phyloP scores from a whole-genome alignment of 2,888 invertebrate species.

The Acanthoscelides obtectus region DNA sequence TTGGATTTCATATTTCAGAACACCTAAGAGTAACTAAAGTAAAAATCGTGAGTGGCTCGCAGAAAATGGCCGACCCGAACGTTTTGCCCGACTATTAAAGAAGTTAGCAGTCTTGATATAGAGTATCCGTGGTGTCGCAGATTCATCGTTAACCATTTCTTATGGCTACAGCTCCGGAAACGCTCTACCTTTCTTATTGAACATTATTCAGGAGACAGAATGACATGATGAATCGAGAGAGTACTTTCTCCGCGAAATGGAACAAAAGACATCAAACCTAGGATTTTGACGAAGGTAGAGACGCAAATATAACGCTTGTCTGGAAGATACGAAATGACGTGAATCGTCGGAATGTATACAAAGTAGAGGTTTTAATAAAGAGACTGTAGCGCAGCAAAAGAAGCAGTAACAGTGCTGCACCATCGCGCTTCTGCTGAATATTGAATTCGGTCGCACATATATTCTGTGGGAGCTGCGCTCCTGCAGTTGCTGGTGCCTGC shows the following conservation, averaged over 20 bases:
- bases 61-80: too few relatives aligned
- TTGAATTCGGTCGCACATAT: neutral
- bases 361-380: neutral
- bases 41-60: too few relatives aligned
- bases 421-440: neutral
- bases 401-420: neutral
- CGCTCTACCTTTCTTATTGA: too few relatives aligned
- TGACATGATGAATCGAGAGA: neutral
- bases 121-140: too few relatives aligned
- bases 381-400: neutral
- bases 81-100: too few relatives aligned
- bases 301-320: neutral
- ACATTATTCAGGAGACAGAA: too few relatives aligned
- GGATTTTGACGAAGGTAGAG: neutral
- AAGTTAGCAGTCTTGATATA: too few relatives aligned
- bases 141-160: too few relatives aligned
- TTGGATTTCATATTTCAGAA: too few relatives aligned
- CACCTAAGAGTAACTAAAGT: too few relatives aligned
- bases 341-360: neutral
- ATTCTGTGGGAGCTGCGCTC: neutral
- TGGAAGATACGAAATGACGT: neutral
- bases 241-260: neutral
- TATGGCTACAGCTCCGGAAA: too few relatives aligned
- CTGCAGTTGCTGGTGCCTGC: neutral
- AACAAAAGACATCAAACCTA: neutral